Percentiles rank a stretch among this genome's conserved stretches.
Conservation (phyloP, 2,113 vertebrate genomes). For the Menura novaehollandiae region DNA sequence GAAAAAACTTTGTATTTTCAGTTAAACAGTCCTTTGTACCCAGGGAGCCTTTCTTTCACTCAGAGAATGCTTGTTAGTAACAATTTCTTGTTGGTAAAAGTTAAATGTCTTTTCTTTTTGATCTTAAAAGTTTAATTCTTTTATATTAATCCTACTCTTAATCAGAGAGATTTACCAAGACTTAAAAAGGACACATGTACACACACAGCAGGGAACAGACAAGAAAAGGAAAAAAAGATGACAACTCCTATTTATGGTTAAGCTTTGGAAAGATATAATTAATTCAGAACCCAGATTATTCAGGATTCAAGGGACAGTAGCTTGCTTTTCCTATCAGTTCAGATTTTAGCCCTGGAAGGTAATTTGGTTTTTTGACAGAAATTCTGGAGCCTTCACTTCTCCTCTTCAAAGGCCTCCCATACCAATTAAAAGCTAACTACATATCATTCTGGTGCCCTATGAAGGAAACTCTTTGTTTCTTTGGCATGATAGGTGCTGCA, state of each 20-base stretch:
- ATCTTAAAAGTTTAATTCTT: constrained; percentile 56
- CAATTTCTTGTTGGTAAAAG: constrained; percentile 37
- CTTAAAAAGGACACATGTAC: constrained; percentile 27
- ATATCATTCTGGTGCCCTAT: neutral
- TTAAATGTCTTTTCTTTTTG: constrained; percentile 37
- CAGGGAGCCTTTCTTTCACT: constrained; percentile 11
- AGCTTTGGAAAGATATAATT: constrained; percentile 50
- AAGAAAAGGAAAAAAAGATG: neutral
- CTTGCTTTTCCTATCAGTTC: constrained; percentile 4
- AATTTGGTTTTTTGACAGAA: neutral
- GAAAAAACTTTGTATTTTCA: neutral
- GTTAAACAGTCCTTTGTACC: constrained; percentile 3
- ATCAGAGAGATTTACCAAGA: constrained; percentile 44
- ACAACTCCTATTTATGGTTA: constrained; percentile 11
- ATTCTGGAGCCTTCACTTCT: neutral
- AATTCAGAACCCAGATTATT: constrained; percentile 52
- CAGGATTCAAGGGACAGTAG: neutral
- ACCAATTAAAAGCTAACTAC: neutral
- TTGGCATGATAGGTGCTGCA: neutral
- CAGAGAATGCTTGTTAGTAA: constrained; percentile 27
- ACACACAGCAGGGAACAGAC: constrained; percentile 23
- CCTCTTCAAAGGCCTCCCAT: neutral
- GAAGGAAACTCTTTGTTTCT: neutral
- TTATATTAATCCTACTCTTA: constrained; percentile 51
- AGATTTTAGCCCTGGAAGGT: constrained; percentile 11